Conservation (phyloP, 2,113 vertebrate species). For the Eonycteris spelaea region DNA sequence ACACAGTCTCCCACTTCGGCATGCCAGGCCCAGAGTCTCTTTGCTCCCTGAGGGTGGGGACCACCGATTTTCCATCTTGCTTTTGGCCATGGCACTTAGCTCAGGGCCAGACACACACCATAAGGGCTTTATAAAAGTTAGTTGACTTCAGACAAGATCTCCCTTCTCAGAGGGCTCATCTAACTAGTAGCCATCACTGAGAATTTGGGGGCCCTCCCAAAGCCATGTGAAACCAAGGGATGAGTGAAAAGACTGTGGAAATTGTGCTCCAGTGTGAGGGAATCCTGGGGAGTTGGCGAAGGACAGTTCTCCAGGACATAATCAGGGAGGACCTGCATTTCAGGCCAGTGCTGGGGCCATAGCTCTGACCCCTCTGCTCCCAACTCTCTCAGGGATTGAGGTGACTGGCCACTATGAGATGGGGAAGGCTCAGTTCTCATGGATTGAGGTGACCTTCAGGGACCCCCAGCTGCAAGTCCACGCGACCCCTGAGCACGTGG, state of each 20-base stretch:
- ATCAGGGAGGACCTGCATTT: background rate
- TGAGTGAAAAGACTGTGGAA: background rate
- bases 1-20: background rate
- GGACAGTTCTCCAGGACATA: background rate
- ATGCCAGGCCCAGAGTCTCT: background rate
- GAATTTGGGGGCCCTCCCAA: background rate
- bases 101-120: accelerated
- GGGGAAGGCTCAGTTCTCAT: constrained; percentile 51
- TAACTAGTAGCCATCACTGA: background rate
- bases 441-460: constrained; percentile 72
- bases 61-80: background rate
- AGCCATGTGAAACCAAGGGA: background rate
- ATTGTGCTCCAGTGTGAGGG: background rate
- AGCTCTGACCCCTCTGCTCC: background rate
- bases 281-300: background rate
- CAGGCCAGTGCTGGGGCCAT: background rate
- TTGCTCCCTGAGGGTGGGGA: background rate
- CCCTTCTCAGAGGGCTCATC: background rate
- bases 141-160: background rate
- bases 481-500: background rate
- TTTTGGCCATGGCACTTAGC: background rate
- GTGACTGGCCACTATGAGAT: constrained; percentile 66
- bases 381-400: constrained; percentile 68
- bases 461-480: constrained; percentile 8
- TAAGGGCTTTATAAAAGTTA: background rate